Percentiles rank a stretch among this genome's conserved stretches.
These are phyloP conservation scores for Lepus oiostolus DNA, from an alignment of 2,797 vertebrate genomes.

Conservation along the genomic window DNA sequence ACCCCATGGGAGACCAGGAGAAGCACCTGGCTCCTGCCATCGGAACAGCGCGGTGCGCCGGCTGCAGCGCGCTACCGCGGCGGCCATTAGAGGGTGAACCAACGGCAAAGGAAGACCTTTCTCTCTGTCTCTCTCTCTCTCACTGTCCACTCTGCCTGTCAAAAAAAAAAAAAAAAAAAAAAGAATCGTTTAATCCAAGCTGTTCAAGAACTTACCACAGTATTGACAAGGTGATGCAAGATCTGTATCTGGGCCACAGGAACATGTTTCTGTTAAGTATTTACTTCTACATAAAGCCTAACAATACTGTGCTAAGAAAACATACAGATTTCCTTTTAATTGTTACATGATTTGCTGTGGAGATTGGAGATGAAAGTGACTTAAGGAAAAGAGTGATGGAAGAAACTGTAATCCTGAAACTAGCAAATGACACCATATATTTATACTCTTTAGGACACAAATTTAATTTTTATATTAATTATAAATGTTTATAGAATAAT, in stretches of 20 bases:
- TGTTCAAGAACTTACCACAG: not conserved
- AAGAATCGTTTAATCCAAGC: not conserved
- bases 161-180: too few species aligned
- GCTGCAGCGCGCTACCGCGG: too few species aligned
- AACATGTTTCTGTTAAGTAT: not conserved
- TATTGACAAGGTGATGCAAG: not conserved
- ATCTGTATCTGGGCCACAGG: not conserved
- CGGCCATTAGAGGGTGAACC: too few species aligned
- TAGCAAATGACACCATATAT: not conserved
- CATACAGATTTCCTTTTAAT: conserved; percentile 5
- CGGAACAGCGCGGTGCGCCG: too few species aligned
- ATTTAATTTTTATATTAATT: conserved; percentile 36
- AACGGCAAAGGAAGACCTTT: too few species aligned
- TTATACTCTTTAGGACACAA: not conserved
- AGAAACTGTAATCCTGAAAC: not conserved
- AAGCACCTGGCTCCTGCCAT: too few species aligned
- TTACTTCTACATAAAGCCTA: not conserved
- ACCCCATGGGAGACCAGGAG: too few species aligned
- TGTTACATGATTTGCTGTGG: conserved; percentile 31
- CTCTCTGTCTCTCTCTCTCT: too few species aligned
- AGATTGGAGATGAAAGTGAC: not conserved
- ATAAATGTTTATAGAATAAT: conserved; percentile 13
- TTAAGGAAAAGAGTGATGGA: not conserved
- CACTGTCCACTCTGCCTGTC: too few species aligned
- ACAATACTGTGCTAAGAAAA: not conserved